These are phyloP conservation scores for Crepidodera aurea DNA, from an alignment of 2,888 invertebrate species.

Conservation along the genomic window DNA sequence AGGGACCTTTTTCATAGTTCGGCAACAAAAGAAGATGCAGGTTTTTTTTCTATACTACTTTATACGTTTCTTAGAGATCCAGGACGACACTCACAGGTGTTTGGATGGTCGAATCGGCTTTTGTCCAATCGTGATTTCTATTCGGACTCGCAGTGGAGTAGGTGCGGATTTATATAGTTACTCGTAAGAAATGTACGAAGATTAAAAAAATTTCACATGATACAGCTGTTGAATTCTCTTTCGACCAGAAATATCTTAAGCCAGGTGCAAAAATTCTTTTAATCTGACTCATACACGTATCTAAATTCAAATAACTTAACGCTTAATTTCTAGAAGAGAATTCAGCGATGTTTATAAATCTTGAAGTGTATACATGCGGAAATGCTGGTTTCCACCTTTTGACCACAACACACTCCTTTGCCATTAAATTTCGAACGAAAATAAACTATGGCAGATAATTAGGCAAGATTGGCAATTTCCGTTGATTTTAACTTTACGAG, in stretches of 20 bases:
- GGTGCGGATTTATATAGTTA: too few relatives aligned
- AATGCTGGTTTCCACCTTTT: neutral
- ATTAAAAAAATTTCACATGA: neutral
- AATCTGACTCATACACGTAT: neutral
- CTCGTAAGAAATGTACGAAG: too few relatives aligned
- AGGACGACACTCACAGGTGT: slow-evolving; percentile 20
- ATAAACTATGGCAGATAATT: neutral
- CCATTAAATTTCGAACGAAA: neutral
- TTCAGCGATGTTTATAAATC: neutral
- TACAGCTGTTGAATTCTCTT: neutral
- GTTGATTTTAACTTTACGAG: too few relatives aligned
- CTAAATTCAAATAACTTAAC: neutral
- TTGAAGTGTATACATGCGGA: neutral
- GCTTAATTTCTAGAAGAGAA: neutral
- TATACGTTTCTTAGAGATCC: neutral
- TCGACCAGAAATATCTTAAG: neutral
- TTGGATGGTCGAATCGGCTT: neutral
- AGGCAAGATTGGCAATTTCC: too few relatives aligned
- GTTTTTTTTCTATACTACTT: neutral
- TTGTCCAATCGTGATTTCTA: slow-evolving; percentile 12
- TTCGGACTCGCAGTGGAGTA: neutral
- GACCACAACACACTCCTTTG: neutral
- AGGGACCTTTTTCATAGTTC: neutral
- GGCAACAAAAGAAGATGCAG: slow-evolving; percentile 23
- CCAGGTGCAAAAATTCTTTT: slow-evolving; percentile 2